Base-by-base conservation (phyloP, 2,113 vertebrate species). In the Lamprologus callipterus region DNA sequence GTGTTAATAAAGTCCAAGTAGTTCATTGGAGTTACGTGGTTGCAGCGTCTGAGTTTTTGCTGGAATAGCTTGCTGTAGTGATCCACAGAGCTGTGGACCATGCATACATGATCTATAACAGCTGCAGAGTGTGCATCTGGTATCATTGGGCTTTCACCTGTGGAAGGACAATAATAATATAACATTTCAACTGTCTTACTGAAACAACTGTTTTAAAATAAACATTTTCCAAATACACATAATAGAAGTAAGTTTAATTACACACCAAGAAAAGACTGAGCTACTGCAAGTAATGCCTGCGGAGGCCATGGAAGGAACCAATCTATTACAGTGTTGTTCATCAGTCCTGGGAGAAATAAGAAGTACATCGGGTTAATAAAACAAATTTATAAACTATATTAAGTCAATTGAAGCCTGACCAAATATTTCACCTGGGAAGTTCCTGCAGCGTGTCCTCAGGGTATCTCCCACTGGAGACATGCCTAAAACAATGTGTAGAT, bases 311-410 rank as follows among this genome's bases (percentile, higher is more conserved):
- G 97, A 91, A 98, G 95, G 94, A 98, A 99, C 99, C 99, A 99
- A 91, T 99, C 98, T 7, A 99, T 99, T 3, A 98, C 98, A 31
- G 99, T 99, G 91, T 99, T 99, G 89, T 99, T 99, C 85, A 99
- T 98, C 70, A 99, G 96, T 84, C 99, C 99, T 99, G 89, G 87
- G 80, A 75, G 42, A 65, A 68, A 49, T 55, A 65, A 73, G 47
- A 54, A 51, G 17, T 12, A 6, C 16, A 26, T 8, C 60, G 1
- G 57, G 11, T 82, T 65, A 60, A 55, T 13, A 5, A 84, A 83
- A 81, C 17, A 45, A 60, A 85, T 37, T 6, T 8, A 21, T 4
- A 60, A 40, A 84, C 45, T 2, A 23, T 70, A 13, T 21, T 8
- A 21, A 81, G 51, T 26, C 12, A 70, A 53, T 63, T 54, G 82